Conservation (phyloP, 2,113 vertebrate species). For the Gobius niger region DNA sequence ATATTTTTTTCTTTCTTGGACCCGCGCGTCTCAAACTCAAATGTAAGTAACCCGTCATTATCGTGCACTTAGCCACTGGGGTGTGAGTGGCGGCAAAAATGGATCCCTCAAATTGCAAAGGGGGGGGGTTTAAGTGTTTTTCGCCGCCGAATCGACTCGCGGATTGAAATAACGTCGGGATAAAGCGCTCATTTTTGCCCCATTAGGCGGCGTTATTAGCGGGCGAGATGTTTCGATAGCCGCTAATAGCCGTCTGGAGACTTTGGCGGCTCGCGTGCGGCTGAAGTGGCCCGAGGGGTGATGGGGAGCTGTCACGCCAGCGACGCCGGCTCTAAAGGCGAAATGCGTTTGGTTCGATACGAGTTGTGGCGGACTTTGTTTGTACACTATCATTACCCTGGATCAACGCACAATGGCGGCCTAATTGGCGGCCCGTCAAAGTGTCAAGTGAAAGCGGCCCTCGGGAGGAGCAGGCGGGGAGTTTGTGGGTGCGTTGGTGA, state of each 20-base stretch:
- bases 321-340: constrained; percentile 21
- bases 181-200: constrained; percentile 89
- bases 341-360: constrained; percentile 42
- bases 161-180: constrained; percentile 84
- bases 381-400: constrained; percentile 61
- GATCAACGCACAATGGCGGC: constrained; percentile 51
- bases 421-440: constrained; percentile 66
- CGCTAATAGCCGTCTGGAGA: constrained; percentile 70
- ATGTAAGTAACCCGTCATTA: constrained; percentile 93
- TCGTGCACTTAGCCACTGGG: constrained; percentile 86
- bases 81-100: constrained; percentile 90
- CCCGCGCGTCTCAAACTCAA: constrained; percentile 92
- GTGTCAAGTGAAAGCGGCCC: constrained; percentile 42
- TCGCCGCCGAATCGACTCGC: constrained; percentile 85
- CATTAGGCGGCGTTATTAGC: constrained; percentile 84
- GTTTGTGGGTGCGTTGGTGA: constrained; percentile 17
- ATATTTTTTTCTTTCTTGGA: constrained; percentile 84
- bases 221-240: constrained; percentile 70
- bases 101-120: constrained; percentile 91
- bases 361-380: constrained; percentile 53
- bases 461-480: constrained; percentile 20
- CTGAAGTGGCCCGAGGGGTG: constrained; percentile 54
- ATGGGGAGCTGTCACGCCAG: constrained; percentile 52
- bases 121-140: constrained; percentile 83
- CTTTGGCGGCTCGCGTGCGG: constrained; percentile 61